Base-by-base conservation (phyloP, 2,113 vertebrate genomes). In the Indri indri region DNA sequence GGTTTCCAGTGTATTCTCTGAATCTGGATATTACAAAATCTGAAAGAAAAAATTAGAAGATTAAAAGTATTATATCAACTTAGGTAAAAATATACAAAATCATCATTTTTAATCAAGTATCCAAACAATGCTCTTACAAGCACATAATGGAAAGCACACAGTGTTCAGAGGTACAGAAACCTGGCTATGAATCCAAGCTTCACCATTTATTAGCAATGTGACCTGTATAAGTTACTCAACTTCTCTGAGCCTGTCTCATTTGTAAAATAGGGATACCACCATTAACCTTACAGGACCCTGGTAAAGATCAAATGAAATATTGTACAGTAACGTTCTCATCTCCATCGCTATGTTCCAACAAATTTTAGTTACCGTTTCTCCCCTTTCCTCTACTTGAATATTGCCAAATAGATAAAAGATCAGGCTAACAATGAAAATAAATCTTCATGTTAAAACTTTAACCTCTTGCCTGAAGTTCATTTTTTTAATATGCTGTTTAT, bases 41-140 rank as follows among this genome's bases (percentile, higher is more conserved):
- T 98, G 94, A 70, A 98, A 86, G 0, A 81, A 98, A 96, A 52
- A 97, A 88, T 68, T 70, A 88, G 40, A 93, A 74, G 86, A 83
- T 84, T 89, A 17, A 32, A 96, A 88, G 27, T 42, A 25, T 42
- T 61, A 4, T 81, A 88, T 84, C 37, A 89, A 77, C n/a, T 80
- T 86, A 90, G 37, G 57, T 74, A 90, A 52, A 81, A 37, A 27
- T 52, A 61, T 6, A 85, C 2, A 90, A 88, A 88, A 61, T 57
- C 85, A 57, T 61, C 0, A 86, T 94, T 80, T 97, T 88, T 25
- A 95, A 91, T 77, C 34, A 94, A 34, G 9, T 30, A 71, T 59
- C 13, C 27, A 90, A 90, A 79, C 6, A 71, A 27, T 54, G 54
- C 7, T 94, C 25, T 59, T 66, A 70, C 2, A 93, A 82, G 52